These are phyloP conservation scores for Tuta absoluta DNA, from an alignment of 2,888 invertebrate genomes.

Conservation along the genomic window DNA sequence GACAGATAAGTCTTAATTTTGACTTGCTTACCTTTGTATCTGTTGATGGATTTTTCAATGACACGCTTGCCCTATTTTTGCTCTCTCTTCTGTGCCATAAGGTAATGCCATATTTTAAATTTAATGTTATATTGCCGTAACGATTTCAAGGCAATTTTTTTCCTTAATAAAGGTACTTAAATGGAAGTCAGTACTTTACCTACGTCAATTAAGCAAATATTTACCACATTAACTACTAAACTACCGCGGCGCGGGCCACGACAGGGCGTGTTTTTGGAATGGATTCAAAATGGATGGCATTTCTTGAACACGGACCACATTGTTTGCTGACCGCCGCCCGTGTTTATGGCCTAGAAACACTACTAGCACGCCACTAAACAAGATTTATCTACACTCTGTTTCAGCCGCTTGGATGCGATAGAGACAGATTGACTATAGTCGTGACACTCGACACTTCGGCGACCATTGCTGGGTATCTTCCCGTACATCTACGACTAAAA, in stretches of 20 bases:
- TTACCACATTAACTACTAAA: conserved; percentile 28
- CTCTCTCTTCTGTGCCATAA: too few species aligned
- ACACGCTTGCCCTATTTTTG: too few species aligned
- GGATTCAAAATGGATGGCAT: conserved; percentile 60
- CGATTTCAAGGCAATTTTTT: background rate
- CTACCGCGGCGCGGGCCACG: conserved; percentile 34
- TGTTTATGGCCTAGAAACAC: conserved; percentile 63
- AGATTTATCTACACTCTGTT: conserved; percentile 59
- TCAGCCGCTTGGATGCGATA: conserved; percentile 31
- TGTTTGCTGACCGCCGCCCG: conserved; percentile 63
- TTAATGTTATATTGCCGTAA: too few species aligned
- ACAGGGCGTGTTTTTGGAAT: conserved; percentile 56
- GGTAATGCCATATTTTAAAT: too few species aligned
- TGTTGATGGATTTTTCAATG: too few species aligned
- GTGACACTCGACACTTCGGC: background rate
- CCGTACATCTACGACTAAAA: background rate
- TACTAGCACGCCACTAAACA: conserved; percentile 47
- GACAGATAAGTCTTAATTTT: too few species aligned
- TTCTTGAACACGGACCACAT: conserved; percentile 59
- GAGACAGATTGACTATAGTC: conserved; percentile 6
- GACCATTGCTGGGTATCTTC: background rate
- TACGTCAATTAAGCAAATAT: background rate
- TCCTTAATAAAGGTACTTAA: background rate
- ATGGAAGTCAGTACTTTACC: background rate
- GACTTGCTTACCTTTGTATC: too few species aligned